Evolutionary conservation across 2,888 invertebrate species (phyloP).

Genomic region (Nowickia ferox): DNA sequence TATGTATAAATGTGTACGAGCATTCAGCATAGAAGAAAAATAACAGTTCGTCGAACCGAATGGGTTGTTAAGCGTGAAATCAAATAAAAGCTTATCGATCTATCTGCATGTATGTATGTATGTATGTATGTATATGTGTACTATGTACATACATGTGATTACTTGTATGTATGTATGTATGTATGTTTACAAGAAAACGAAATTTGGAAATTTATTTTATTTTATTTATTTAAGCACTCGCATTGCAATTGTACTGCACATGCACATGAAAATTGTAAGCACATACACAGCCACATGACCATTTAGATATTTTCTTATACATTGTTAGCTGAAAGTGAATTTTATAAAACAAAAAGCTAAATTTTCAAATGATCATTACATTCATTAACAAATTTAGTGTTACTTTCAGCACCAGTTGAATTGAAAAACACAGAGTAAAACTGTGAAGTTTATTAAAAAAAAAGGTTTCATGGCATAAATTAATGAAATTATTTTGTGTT

Average conservation of each 20-base stretch:
- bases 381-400: conserved; percentile 7
- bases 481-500: conserved; percentile 49
- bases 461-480: conserved; percentile 58
- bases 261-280: conserved; percentile 29
- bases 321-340: conserved; percentile 62
- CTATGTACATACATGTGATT: no score
- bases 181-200: not conserved
- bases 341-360: conserved; percentile 35
- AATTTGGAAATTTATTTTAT: conserved; percentile 38
- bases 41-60: conserved; percentile 63
- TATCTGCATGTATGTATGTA: conserved; percentile 35
- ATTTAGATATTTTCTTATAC: conserved; percentile 40
- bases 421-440: conserved; percentile 22
- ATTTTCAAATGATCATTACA: conserved; percentile 49
- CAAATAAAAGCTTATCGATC: conserved; percentile 46
- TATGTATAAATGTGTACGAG: not conserved
- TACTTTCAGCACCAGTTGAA: conserved; percentile 58
- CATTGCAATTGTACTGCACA: conserved; percentile 17
- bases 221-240: conserved; percentile 23
- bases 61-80: conserved; percentile 57
- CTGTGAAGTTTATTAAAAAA: conserved; percentile 30
- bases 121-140: not conserved
- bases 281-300: conserved; percentile 9
- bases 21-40: conserved; percentile 6
- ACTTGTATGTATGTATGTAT: conserved; percentile 5